Conservation (phyloP, 2,797 vertebrate genomes). For the Coranthus polyacanthus region DNA sequence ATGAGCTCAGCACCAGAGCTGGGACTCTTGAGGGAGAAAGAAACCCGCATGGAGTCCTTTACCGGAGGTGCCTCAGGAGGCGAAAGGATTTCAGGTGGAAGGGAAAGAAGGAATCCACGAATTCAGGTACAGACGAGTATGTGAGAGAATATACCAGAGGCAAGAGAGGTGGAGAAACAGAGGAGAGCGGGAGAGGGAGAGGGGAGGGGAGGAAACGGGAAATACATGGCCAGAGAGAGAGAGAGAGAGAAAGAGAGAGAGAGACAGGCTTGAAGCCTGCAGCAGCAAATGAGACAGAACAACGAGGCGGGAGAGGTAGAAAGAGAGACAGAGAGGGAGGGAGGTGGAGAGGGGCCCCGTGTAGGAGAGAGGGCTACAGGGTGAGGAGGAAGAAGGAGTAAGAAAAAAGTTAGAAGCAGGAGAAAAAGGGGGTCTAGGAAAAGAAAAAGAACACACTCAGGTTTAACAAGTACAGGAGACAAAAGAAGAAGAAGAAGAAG, state of each 20-base stretch:
- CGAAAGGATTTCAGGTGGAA: slow-evolving; percentile 58
- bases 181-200: slow-evolving; percentile 70
- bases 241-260: slow-evolving; percentile 55
- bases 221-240: slow-evolving; percentile 75
- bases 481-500: slow-evolving; percentile 41
- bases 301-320: slow-evolving; percentile 79
- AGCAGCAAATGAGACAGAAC: slow-evolving; percentile 81
- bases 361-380: slow-evolving; percentile 79
- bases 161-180: slow-evolving; percentile 75
- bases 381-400: slow-evolving; percentile 76
- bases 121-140: slow-evolving; percentile 75
- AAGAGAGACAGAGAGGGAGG: slow-evolving; percentile 73
- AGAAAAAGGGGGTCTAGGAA: slow-evolving; percentile 50
- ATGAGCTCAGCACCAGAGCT: slow-evolving; percentile 71
- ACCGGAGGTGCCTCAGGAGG: slow-evolving; percentile 45
- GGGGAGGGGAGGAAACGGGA: slow-evolving; percentile 79
- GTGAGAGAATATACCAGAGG: slow-evolving; percentile 76
- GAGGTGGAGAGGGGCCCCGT: slow-evolving; percentile 82
- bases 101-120: slow-evolving; percentile 50
- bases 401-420: slow-evolving; percentile 76
- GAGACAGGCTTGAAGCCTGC: slow-evolving; percentile 69
- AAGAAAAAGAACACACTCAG: slow-evolving; percentile 47
- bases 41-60: slow-evolving; percentile 49
- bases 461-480: slow-evolving; percentile 64
- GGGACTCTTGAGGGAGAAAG: slow-evolving; percentile 56